Conservation (phyloP, 1,140 invertebrate species). For the Trichoplusia ni region DNA sequence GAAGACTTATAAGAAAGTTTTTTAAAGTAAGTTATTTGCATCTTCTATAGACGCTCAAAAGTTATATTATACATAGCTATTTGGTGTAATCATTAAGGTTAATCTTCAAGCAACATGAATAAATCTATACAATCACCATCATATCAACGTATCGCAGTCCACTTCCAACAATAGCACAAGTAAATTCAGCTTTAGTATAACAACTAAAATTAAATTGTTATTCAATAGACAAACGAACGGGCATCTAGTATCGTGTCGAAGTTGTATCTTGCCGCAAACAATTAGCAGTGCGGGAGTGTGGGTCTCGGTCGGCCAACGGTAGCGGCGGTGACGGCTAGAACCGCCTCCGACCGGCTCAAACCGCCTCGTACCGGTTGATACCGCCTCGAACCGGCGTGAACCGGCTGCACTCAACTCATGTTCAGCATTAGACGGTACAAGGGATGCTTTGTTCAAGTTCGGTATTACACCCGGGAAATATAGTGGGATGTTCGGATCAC, state of each 20-base stretch:
- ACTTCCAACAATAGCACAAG: no score
- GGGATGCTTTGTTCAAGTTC: conserved; percentile 50
- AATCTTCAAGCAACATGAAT: no score
- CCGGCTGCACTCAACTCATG: conserved; percentile 36
- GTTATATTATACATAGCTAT: no score
- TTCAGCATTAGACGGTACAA: conserved; percentile 47
- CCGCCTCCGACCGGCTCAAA: background rate
- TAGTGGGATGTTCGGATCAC: conserved; percentile 43
- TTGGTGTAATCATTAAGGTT: no score
- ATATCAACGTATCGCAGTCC: no score
- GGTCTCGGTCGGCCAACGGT: background rate
- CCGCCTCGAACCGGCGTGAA: background rate
- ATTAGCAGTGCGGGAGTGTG: conserved; percentile 40
- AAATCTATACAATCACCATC: no score
- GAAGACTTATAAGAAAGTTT: no score
- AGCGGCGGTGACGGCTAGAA: conserved; percentile 8
- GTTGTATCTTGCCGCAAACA: conserved; percentile 40
- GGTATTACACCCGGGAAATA: conserved; percentile 42
- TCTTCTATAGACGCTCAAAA: no score
- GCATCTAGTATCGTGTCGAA: background rate
- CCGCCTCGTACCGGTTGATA: background rate
- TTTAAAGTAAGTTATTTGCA: no score
- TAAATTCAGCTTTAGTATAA: no score
- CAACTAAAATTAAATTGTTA: background rate
- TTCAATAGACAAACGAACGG: background rate